Conservation (phyloP, 2,113 vertebrate genomes). For the Gorsachius goisagi region DNA sequence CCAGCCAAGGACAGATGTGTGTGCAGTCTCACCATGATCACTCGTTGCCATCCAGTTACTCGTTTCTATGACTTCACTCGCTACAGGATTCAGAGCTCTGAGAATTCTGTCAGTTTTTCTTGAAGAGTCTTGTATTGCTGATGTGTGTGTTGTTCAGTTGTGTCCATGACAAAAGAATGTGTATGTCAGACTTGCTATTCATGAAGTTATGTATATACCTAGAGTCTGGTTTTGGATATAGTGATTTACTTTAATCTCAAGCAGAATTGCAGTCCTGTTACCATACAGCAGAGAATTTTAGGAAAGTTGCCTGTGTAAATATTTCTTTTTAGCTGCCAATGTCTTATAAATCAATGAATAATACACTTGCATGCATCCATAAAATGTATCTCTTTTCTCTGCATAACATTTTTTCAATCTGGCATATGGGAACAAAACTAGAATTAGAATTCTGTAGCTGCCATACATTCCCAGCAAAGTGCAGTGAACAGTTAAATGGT, state of each 20-base stretch:
- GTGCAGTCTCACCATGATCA: not conserved
- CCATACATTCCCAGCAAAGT: not conserved
- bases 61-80: not conserved
- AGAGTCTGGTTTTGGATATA: not conserved
- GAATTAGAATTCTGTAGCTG: not conserved
- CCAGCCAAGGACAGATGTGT: not conserved
- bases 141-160: not conserved
- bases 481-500: not conserved
- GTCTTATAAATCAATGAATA: not conserved
- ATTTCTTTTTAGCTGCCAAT: not conserved
- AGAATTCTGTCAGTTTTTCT: not conserved
- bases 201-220: not conserved
- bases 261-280: not conserved
- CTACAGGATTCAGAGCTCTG: not conserved
- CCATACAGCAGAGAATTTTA: not conserved
- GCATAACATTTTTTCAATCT: conserved; percentile 14
- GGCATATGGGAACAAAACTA: not conserved
- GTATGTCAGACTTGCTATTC: not conserved
- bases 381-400: not conserved
- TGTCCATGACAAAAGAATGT: not conserved
- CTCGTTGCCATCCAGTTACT: not conserved
- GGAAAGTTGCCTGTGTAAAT: not conserved
- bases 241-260: not conserved
- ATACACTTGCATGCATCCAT: not conserved
- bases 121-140: not conserved